A percentile compares a stretch with the other conserved stretches of the same genome.
phyloP scores from a whole-genome alignment of 2,888 invertebrate species.

The Heterodera filipjevi region DNA sequence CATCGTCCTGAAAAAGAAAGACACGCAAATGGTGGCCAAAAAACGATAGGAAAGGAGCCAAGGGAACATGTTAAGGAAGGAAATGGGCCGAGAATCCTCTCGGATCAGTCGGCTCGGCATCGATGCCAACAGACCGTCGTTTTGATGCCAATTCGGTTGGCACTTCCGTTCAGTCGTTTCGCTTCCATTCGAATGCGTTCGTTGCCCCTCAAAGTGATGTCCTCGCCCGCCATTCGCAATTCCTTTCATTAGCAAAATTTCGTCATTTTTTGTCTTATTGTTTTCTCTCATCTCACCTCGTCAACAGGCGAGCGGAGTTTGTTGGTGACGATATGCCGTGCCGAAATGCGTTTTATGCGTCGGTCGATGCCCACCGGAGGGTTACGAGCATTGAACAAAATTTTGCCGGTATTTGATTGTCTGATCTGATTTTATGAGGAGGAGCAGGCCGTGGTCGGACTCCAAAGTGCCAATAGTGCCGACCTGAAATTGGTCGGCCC shows the following conservation, averaged over 20 bases:
- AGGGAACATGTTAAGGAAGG: too few relatives aligned
- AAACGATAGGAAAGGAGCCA: too few relatives aligned
- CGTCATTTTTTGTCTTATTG: not conserved
- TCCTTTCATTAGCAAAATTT: conserved; percentile 10
- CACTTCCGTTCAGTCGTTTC: conserved; percentile 46
- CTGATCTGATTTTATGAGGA: conserved; percentile 16
- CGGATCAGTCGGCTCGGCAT: too few relatives aligned
- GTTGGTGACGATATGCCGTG: conserved; percentile 55
- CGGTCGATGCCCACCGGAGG: conserved; percentile 59
- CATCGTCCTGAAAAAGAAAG: conserved; percentile 30
- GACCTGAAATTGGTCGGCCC: conserved; percentile 55
- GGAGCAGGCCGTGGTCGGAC: not conserved
- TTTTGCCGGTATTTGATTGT: conserved; percentile 41
- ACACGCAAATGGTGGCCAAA: not conserved
- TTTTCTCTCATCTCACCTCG: conserved; percentile 37
- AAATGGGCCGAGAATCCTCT: too few relatives aligned
- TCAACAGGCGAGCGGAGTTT: conserved; percentile 62
- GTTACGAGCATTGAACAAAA: conserved; percentile 61
- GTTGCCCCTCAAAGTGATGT: conserved; percentile 58
- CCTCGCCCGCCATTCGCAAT: conserved; percentile 52
- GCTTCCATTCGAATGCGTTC: conserved; percentile 59
- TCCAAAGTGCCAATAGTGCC: not conserved
- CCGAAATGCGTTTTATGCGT: conserved; percentile 53
- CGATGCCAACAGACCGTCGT: conserved; percentile 56
- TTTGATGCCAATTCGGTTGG: conserved; percentile 53